Evolutionary conservation across 2,888 invertebrate genomes (phyloP), one percentile per base, ranked within the genome.

Genomic region (Drosophila quinaria): DNA sequence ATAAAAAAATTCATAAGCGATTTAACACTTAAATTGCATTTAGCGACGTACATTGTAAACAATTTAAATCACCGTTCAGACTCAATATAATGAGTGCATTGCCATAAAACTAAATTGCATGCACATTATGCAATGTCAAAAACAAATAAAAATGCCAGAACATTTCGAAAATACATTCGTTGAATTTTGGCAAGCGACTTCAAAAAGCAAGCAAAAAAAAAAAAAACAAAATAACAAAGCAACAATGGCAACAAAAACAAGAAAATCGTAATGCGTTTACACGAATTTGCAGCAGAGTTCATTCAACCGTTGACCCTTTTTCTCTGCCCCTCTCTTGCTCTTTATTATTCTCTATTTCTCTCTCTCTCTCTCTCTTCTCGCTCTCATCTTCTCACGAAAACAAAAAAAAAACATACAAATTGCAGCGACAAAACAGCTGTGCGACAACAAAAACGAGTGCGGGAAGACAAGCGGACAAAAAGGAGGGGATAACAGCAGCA

Each of bases 241-340:
- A 15, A 64, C 29, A n/a, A 29, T 29, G 29, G 8, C 55, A 46
- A 60, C n/a, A 25, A 54, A 29, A 51, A 55, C 37, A 22, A 73
- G 31, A 15, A 70, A 80, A 70, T 65, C 56, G 58, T 62, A 59
- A 67, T 51, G 67, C 51, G 49, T 67, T 56, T 76, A 77, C 46
- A 64, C 68, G 61, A 82, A 81, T 79, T 87, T 84, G 71, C 84
- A 63, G 67, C 59, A 66, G 39, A 85, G 91, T 91, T 91, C 89
- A 81, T 89, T 90, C 85, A 90, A 87, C 91, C 77, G 82, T 70
- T 91, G 91, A 90, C 91, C 91, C 90, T 90, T 90, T 90, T 91
- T 81, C 61, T 49, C 59, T 65, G 39, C 22, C 31, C 22, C 15
- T 29, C 59, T 11, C 25, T n/a, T 29, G 29, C 33, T 11, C 59